Conservation (phyloP, 2,888 invertebrate species). For the Pteria penguin region DNA sequence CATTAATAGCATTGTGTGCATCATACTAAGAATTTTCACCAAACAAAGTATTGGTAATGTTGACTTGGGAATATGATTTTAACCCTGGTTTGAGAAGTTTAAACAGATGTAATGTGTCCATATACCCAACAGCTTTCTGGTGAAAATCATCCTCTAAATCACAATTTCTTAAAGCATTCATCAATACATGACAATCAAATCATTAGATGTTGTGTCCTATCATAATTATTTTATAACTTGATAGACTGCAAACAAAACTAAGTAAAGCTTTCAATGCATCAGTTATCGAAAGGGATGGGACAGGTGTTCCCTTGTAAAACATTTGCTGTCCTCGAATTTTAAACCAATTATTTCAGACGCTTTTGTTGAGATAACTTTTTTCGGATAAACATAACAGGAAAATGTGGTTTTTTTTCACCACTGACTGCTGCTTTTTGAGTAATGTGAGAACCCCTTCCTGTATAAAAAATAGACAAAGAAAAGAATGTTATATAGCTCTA, state of each 20-base stretch:
- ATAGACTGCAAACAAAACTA: not conserved
- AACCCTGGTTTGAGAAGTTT: not conserved
- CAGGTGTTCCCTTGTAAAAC: not conserved
- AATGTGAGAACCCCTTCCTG: not conserved
- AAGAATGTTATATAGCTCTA: too few relatives aligned
- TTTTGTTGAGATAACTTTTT: not conserved
- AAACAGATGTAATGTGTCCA: conserved; percentile 1
- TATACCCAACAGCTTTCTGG: not conserved
- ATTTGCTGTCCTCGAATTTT: not conserved
- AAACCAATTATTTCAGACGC: not conserved
- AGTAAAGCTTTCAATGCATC: not conserved
- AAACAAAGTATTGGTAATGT: too few relatives aligned
- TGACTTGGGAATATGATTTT: too few relatives aligned
- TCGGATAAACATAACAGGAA: not conserved
- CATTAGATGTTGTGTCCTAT: conserved; percentile 2
- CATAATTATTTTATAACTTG: not conserved
- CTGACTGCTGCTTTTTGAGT: not conserved
- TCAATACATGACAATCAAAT: not conserved
- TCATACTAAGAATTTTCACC: not conserved
- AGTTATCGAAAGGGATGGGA: not conserved
- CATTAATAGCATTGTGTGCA: not conserved
- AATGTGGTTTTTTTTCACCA: not conserved
- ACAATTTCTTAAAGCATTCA: too few relatives aligned
- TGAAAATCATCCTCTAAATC: not conserved
- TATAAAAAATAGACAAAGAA: too few relatives aligned